Conservation (phyloP, 2,797 vertebrate species). For the Myotis pilosus region DNA sequence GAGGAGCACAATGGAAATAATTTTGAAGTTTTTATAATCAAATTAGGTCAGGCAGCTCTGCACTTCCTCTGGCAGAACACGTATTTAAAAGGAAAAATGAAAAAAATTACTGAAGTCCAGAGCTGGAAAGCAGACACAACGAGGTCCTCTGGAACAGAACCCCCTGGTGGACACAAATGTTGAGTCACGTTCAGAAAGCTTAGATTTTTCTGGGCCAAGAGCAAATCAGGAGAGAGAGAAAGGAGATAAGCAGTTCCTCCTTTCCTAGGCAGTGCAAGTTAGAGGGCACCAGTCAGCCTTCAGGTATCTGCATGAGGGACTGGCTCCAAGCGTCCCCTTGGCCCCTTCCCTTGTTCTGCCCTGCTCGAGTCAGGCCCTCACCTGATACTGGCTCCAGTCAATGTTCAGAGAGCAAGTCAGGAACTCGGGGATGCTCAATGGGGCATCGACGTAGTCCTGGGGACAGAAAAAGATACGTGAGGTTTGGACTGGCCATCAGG, state of each 20-base stretch:
- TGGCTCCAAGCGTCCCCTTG: background rate
- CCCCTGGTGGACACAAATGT: constrained; percentile 28
- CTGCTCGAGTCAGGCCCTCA: constrained; percentile 76
- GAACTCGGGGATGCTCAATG: constrained; percentile 92
- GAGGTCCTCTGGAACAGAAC: constrained; percentile 57
- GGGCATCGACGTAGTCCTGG: constrained; percentile 97
- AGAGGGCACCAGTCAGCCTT: background rate
- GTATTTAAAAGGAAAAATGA: constrained; percentile 50
- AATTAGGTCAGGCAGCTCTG: constrained; percentile 60
- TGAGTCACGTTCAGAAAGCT: constrained; percentile 24
- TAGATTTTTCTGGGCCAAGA: constrained; percentile 53
- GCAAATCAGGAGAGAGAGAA: background rate
- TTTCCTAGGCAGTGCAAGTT: background rate
- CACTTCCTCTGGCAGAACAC: background rate
- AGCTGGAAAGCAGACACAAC: background rate
- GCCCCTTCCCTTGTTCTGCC: background rate
- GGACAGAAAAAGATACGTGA: constrained; percentile 69
- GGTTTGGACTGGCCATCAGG: background rate
- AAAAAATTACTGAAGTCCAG: constrained; percentile 18
- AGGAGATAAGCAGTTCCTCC: background rate
- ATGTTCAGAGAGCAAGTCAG: constrained; percentile 94
- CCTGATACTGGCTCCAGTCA: constrained; percentile 98
- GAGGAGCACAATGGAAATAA: constrained; percentile 6
- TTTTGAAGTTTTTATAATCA: constrained; percentile 41
- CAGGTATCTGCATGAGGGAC: background rate